Base-by-base conservation (phyloP, 30 jellyfish, hydroid and myxozoan genomes). In the Aurelia sp. region DNA sequence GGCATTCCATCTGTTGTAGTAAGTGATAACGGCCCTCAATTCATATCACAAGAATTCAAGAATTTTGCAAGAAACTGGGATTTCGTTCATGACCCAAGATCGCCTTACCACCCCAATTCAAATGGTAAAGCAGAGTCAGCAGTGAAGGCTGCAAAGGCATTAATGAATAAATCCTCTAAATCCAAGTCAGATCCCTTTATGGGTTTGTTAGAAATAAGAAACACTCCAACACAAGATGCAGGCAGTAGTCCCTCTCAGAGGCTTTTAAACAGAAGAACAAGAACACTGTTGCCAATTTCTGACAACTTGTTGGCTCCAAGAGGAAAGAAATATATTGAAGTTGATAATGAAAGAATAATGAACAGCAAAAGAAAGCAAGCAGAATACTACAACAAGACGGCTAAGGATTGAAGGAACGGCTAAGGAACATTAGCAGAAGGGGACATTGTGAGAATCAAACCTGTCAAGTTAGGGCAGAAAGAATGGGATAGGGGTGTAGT, bases 261-360 rank as follows among this genome's bases (percentile, higher is more conserved):
- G 21, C 77, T 81, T 22, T 13, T 81, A 66, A 81, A 59, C 77
- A 19, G 91, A 44, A 66, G 91, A 58, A 81, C 91, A 50, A 81
- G 87, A 35, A 16, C 91, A 20, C 22, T 65, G 18, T 55, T 79
- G 48, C 87, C 90, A 10, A 79, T 61, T 53, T 18, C 90, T 19
- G 69, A 48, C 24, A 17, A 80, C 3, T n/a, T 59, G 22, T 20
- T 52, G 4, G 77, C 87, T 41, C 76, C 58, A 76, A 44, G 87
- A 52, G 74, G 80, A 15, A 57, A 59, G 18, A 13, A 27, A 48
- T 55, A 9, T 59, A 48, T 55, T 48, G 33, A 18, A 55, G 8
- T 31, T 12, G 22, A 30, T 12, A 30, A 24, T 8, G 12, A 63
- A 63, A 63, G 74, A 63, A n/a, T n/a, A n/a, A n/a, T n/a, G n/a